Evolutionary conservation across 2,888 invertebrate species (phyloP), one percentile per base, ranked within the genome.

Genomic region (Plebejus argus): DNA sequence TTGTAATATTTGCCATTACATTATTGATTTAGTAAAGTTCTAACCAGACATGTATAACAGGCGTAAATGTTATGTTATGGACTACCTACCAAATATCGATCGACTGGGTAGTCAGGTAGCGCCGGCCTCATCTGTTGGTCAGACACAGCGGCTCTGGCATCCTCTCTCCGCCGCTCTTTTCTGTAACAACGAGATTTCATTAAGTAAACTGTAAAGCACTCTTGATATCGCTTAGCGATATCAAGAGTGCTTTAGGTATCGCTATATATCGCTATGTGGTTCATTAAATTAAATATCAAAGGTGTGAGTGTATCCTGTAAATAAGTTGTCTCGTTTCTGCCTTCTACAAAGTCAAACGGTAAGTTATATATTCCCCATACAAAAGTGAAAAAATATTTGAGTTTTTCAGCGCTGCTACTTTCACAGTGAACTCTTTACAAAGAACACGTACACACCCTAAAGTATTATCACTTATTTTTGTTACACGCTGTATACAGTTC

Each of bases 121-220:
- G 78, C 82, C 76, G 84, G 80, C 83, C 89, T 94, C 94, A 94
- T 90, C 94, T 94, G 94, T 94, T 94, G 84, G 93, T 93, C 83
- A 93, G 89, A 82, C 94, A 94, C 81, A 94, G 89, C 58, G 94
- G 94, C 84, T 94, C 94, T 75, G 91, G 90, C 91, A 92, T 92
- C 85, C 91, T 88, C 85, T 93, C 93, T 79, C 84, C 84, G 81
- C 82, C 85, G 84, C 83, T 87, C 84, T 92, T 89, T 81, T 93
- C 94, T 94, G 89, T 80, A 87, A 82, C 84, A 84, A 82, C 84
- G 84, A 79, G 35, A 70, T 23, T 74, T 49, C 12, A 53, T 18
- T 18, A 8, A 10, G n/a, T n/a, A n/a, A n/a, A n/a, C n/a, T n/a
- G n/a, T n/a, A n/a, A 66, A 49, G 1, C 8, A 18, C 39, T 61